Percentiles rank a stretch among this genome's conserved stretches.
Conservation (phyloP, 2,888 invertebrate species). For the Alcis repandata region DNA sequence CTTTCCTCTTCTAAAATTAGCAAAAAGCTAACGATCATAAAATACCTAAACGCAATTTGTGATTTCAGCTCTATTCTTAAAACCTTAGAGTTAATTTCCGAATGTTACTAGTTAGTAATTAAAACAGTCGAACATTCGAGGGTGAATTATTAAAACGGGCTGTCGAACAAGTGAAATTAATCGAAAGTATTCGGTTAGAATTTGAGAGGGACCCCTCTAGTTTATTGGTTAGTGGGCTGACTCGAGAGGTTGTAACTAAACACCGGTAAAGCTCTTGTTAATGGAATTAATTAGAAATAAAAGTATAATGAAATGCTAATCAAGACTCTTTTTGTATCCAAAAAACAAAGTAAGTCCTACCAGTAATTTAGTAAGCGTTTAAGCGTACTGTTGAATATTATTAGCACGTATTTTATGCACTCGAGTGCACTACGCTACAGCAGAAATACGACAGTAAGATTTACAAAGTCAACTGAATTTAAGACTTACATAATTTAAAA, state of each 20-base stretch:
- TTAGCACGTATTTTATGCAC: no score
- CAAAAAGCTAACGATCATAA: constrained; percentile 52
- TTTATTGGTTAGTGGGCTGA: constrained; percentile 58
- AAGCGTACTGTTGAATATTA: no score
- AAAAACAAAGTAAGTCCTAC: no score
- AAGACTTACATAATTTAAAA: no score
- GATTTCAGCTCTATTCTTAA: constrained; percentile 54
- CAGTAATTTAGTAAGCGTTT: no score
- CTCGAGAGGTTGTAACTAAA: constrained; percentile 31
- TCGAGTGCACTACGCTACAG: no score
- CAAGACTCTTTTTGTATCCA: no score
- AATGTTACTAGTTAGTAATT: constrained; percentile 51
- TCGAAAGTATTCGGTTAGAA: constrained; percentile 75
- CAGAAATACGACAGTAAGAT: no score
- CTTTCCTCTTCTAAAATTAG: constrained; percentile 57
- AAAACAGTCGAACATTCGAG: constrained; percentile 53
- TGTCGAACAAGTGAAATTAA: constrained; percentile 76
- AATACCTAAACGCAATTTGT: constrained; percentile 41
- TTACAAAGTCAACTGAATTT: no score
- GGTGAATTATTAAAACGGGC: constrained; percentile 76
- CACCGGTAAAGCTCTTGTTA: background rate
- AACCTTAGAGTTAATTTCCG: constrained; percentile 54
- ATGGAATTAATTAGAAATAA: background rate
- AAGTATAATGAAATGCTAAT: no score
- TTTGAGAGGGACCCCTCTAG: constrained; percentile 64